Conservation (phyloP, 2,797 vertebrate species). For the Somateria mollissima region DNA sequence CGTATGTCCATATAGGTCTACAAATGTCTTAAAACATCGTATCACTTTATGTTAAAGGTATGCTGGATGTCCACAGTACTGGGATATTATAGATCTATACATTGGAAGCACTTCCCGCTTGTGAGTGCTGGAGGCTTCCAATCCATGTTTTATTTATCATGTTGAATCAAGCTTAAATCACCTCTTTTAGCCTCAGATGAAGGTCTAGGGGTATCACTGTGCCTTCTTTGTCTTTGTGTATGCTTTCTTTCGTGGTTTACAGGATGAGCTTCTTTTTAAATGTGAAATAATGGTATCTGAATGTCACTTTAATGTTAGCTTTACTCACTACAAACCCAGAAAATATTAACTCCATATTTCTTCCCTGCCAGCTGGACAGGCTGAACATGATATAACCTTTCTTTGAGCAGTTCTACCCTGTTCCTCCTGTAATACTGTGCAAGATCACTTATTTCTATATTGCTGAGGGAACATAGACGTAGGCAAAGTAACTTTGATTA, state of each 20-base stretch:
- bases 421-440: neutral
- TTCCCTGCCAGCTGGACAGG: neutral
- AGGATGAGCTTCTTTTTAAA: neutral
- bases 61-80: neutral
- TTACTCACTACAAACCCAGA: neutral
- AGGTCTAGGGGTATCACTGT: neutral
- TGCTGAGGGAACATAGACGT: neutral
- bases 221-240: neutral
- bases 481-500: constrained; percentile 11
- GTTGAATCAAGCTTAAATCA: neutral
- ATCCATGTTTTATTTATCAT: neutral
- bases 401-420: neutral
- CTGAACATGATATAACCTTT: neutral
- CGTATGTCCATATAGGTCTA: neutral
- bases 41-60: no score
- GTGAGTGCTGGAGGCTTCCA: neutral
- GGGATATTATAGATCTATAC: neutral
- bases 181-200: neutral
- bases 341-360: neutral
- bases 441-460: neutral
- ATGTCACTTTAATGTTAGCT: neutral
- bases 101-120: neutral
- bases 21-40: neutral
- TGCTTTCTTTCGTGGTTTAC: neutral
- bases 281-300: neutral